These are phyloP conservation scores for Frankliniella fusca DNA, from an alignment of 2,888 invertebrate genomes.

Conservation along the genomic window DNA sequence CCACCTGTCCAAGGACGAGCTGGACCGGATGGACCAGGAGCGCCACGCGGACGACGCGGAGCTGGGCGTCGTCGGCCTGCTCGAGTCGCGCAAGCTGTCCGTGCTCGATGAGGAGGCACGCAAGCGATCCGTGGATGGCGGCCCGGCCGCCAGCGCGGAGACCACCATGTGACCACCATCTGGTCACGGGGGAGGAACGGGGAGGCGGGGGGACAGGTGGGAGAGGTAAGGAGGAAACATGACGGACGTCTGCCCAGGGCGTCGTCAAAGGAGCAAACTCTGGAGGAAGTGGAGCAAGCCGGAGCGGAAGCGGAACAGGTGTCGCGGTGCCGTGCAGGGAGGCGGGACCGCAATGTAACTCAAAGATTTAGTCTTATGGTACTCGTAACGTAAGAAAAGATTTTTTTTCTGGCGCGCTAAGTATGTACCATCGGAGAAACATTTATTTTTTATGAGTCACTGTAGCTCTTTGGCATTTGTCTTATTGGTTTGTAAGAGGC, in stretches of 20 bases:
- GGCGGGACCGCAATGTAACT: neutral
- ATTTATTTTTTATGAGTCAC: neutral
- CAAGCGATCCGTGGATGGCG: neutral
- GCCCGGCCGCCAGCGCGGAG: neutral
- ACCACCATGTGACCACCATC: neutral
- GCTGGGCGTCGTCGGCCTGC: neutral
- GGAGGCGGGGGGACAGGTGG: no score
- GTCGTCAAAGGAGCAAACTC: no score
- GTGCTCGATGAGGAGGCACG: constrained; percentile 8
- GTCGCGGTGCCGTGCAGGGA: no score
- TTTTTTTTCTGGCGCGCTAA: neutral
- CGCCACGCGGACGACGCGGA: constrained; percentile 32
- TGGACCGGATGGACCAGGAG: constrained; percentile 44
- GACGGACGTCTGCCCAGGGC: no score
- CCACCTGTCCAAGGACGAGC: constrained; percentile 57
- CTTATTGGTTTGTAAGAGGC: neutral
- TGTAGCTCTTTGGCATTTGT: neutral
- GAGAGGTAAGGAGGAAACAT: no score
- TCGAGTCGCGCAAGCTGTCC: constrained; percentile 12
- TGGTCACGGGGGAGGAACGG: neutral
- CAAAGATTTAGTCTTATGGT: neutral
- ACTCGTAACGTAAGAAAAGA: neutral
- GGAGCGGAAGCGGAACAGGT: no score
- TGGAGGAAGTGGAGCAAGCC: no score
- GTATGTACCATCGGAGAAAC: neutral